These are phyloP conservation scores for Bacillus rossius DNA, from an alignment of 1,140 invertebrate species.

Conservation along the genomic window DNA sequence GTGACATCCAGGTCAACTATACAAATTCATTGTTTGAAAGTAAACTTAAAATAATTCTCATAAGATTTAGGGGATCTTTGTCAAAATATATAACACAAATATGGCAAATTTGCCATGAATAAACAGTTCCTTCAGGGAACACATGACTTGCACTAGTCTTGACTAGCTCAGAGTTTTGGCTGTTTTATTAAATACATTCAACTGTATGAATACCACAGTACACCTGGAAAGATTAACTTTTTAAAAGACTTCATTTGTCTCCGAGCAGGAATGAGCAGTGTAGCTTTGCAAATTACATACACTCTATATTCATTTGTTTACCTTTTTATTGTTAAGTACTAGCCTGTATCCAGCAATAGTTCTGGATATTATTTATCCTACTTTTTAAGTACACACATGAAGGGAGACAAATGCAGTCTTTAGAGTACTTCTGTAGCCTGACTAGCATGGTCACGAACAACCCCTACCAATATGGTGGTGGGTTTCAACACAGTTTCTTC, in stretches of 20 bases:
- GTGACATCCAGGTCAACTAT: neutral
- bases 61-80: neutral
- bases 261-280: neutral
- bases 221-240: conserved; percentile 18
- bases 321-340: too few species aligned
- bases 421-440: conserved; percentile 4
- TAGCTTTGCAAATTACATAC: conserved; percentile 3
- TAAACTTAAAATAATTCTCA: neutral
- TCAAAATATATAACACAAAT: neutral
- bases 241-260: conserved; percentile 21
- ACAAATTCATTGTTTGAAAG: conserved; percentile 6
- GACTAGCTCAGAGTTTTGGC: conserved; percentile 26
- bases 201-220: conserved; percentile 16
- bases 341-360: conserved; percentile 2
- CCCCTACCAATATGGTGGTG: conserved; percentile 22
- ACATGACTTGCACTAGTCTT: conserved; percentile 31
- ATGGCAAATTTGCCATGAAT: too few species aligned
- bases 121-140: conserved; percentile 22
- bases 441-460: conserved; percentile 24
- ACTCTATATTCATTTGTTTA: neutral
- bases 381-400: neutral
- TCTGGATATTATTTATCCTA: neutral
- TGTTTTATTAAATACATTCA: conserved; percentile 10
- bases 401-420: conserved; percentile 19
- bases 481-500: conserved; percentile 21